Percentiles rank a stretch among this genome's conserved stretches.
Evolutionary conservation across 2,888 invertebrate species (phyloP).

Genomic region (Nomada fucata): DNA sequence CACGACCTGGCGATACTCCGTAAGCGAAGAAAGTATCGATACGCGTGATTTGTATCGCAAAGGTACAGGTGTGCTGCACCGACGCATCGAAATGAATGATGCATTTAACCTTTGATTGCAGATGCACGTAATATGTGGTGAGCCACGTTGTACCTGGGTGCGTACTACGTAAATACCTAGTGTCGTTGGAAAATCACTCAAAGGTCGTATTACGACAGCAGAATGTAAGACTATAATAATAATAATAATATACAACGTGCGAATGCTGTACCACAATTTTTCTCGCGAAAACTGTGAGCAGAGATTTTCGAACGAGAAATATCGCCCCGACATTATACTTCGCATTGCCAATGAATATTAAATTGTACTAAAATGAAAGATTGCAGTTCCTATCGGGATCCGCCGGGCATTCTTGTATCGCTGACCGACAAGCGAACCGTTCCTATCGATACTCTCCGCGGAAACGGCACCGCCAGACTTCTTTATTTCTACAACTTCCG

Average conservation of each 20-base stretch:
- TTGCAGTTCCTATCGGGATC: conserved; percentile 4
- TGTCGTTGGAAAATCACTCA: not conserved
- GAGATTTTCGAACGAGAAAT: not conserved
- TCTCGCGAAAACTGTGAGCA: no score
- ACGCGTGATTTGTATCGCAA: conserved; percentile 44
- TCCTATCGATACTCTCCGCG: conserved; percentile 35
- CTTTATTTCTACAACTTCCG: conserved; percentile 21
- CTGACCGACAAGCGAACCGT: conserved; percentile 25
- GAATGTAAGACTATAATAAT: no score
- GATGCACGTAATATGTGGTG: not conserved
- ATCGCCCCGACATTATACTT: not conserved
- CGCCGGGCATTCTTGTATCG: not conserved
- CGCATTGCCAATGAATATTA: no score
- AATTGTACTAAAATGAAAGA: not conserved
- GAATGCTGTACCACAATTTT: no score
- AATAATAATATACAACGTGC: no score
- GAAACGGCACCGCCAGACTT: conserved; percentile 43
- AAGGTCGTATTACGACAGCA: no score
- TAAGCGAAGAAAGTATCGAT: conserved; percentile 23
- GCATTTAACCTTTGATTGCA: not conserved
- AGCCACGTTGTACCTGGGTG: not conserved
- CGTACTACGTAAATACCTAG: not conserved
- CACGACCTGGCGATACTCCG: conserved; percentile 6
- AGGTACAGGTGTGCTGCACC: conserved; percentile 6
- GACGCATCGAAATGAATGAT: not conserved